Base-by-base conservation (phyloP, 2,888 invertebrate species). In the Lapara coniferarum region DNA sequence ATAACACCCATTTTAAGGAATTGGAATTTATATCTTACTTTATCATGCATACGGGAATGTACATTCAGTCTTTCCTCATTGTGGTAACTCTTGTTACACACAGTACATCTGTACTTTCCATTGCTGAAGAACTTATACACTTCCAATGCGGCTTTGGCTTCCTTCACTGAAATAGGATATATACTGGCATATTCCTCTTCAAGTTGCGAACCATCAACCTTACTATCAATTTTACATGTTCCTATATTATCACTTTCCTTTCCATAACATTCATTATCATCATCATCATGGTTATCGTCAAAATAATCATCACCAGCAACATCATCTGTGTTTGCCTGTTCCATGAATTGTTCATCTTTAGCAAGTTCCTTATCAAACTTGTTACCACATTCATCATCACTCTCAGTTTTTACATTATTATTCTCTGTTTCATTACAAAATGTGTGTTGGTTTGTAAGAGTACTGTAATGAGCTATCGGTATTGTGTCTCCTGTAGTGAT, bases 11-110 rank as follows among this genome's bases (percentile, higher is more conserved):
- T 37, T 37, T 37, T 37, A 7, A 37, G 8, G 5, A 0, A 37
- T 37, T 37, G 37, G 37, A 37, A 55, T 52, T 52, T 14, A 68
- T 51, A 30, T 70, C 75, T 81, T 78, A 91, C 93, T 85, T 83
- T 86, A 76, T 91, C 89, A 86, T 93, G 93, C 89, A 91, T 91
- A 25, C 91, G 81, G 74, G 81, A 80, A 78, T 93, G 93, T 25
- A 80, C 69, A 16, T 81, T 84, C 67, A 88, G 75, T 14, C 86
- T 79, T 37, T 82, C 81, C 37, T 88, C 86, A 79, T 78, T 87
- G 63, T 78, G 77, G 75, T 85, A 90, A 7, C 81, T 73, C 59
- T 87, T 89, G n/a, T 81, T 80, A 72, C 93, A 93, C 37, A 84
- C 72, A 13, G 79, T 70, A 77, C 93, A 93, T 14, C 77, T 76